A percentile compares a stretch with the other conserved stretches of the same genome.
These are phyloP conservation scores for Brachionus rotundiformis DNA, from an alignment of 1,140 invertebrate species.

Conservation along the genomic window DNA sequence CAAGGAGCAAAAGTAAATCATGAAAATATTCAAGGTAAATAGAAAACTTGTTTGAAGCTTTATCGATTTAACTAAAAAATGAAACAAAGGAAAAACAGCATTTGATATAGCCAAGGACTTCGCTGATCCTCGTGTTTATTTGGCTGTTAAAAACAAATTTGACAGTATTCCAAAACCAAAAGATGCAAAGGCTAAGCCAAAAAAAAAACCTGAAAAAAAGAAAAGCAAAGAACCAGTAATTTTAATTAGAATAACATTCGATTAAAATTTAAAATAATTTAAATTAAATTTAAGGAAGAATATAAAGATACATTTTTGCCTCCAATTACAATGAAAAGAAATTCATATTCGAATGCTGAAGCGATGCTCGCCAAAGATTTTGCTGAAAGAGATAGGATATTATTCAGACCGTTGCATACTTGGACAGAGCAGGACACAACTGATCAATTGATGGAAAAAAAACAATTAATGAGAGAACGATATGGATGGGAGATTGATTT, in stretches of 20 bases:
- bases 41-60: no score
- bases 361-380: conserved; percentile 60
- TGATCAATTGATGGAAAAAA: conserved; percentile 56
- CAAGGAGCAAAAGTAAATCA: conserved; percentile 62
- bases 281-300: conserved; percentile 8
- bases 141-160: conserved; percentile 60
- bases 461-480: conserved; percentile 3
- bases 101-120: conserved; percentile 60
- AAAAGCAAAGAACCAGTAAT: conserved; percentile 54
- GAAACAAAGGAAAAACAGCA: conserved; percentile 55
- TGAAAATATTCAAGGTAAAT: conserved; percentile 60
- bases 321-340: conserved; percentile 57
- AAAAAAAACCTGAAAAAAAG: conserved; percentile 54
- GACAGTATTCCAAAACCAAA: conserved; percentile 57
- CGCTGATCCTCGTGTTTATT: conserved; percentile 60
- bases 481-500: conserved; percentile 64
- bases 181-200: conserved; percentile 56
- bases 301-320: conserved; percentile 35
- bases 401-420: conserved; percentile 57
- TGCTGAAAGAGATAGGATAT: conserved; percentile 61
- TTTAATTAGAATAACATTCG: no score
- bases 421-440: conserved; percentile 62
- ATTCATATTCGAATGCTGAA: conserved; percentile 58
- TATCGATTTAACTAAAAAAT: no score
- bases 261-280: no score